These are phyloP conservation scores for Plecotus auritus DNA, from an alignment of 2,113 vertebrate species.

Conservation along the genomic window DNA sequence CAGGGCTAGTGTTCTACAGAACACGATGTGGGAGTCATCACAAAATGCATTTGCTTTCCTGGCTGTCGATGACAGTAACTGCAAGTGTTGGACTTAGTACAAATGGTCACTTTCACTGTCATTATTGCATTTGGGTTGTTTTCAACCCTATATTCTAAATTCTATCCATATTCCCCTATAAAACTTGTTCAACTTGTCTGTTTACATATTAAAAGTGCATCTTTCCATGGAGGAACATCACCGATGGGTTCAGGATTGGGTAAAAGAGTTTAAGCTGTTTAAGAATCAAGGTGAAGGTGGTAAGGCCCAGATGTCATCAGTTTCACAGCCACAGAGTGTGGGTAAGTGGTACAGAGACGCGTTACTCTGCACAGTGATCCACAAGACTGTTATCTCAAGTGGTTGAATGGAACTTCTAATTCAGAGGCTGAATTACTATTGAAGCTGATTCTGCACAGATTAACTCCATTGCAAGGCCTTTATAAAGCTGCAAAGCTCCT, in stretches of 20 bases:
- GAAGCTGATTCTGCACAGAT: background rate
- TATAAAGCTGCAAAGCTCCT: slow-evolving; percentile 16
- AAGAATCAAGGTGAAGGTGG: background rate
- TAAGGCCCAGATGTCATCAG: background rate
- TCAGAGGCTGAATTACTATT: background rate
- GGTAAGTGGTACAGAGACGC: background rate
- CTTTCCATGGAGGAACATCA: background rate
- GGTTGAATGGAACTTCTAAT: slow-evolving; percentile 37
- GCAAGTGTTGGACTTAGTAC: background rate
- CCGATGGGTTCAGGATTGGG: background rate
- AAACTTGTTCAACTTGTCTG: background rate
- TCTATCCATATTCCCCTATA: background rate
- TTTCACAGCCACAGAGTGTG: background rate
- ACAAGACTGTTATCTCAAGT: background rate
- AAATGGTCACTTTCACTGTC: background rate
- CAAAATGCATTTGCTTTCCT: background rate
- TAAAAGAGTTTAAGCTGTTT: background rate
- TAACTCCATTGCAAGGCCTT: slow-evolving; percentile 38
- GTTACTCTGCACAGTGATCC: slow-evolving; percentile 42
- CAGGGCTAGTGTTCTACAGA: background rate
- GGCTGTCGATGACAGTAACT: background rate
- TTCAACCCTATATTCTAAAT: background rate
- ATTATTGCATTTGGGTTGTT: background rate
- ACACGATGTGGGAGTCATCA: background rate
- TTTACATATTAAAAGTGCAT: slow-evolving; percentile 9